Percentiles rank a stretch among this genome's conserved stretches.
Evolutionary conservation across 2,888 invertebrate genomes (phyloP).

Genomic region (Colletes collaris): DNA sequence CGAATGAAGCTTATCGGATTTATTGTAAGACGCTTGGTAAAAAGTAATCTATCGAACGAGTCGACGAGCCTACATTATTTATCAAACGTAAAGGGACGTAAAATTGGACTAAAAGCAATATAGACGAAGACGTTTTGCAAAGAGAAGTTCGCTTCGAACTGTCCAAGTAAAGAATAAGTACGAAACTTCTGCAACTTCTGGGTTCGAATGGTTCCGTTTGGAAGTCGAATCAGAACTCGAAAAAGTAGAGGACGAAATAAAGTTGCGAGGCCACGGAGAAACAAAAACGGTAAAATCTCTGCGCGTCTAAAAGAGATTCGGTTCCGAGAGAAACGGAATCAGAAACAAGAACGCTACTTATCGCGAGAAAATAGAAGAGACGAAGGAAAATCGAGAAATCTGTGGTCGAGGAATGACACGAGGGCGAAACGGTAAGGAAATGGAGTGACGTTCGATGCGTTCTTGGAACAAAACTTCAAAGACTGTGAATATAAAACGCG

Average conservation of each 20-base stretch:
- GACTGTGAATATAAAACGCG: neutral
- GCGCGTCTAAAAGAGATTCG: too few relatives aligned
- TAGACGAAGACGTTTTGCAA: neutral
- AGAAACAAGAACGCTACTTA: neutral
- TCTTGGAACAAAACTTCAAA: neutral
- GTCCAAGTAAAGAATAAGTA: neutral
- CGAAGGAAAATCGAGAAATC: constrained; percentile 6
- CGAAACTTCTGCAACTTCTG: neutral
- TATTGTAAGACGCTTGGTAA: too few relatives aligned
- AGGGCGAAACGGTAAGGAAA: neutral
- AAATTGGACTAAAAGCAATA: neutral
- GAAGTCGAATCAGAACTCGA: neutral
- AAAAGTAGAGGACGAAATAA: neutral
- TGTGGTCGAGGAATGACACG: neutral
- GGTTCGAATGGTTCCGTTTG: neutral
- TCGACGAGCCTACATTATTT: too few relatives aligned
- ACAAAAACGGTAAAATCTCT: too few relatives aligned
- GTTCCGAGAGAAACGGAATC: neutral
- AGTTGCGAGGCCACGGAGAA: neutral
- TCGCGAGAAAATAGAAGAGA: neutral
- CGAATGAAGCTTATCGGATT: too few relatives aligned
- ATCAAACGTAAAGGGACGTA: neutral
- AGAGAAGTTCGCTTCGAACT: neutral
- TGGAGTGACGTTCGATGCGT: neutral
- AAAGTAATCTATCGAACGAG: too few relatives aligned